These are phyloP conservation scores for Dasypolia templi DNA, from an alignment of 2,888 invertebrate species.

Conservation along the genomic window DNA sequence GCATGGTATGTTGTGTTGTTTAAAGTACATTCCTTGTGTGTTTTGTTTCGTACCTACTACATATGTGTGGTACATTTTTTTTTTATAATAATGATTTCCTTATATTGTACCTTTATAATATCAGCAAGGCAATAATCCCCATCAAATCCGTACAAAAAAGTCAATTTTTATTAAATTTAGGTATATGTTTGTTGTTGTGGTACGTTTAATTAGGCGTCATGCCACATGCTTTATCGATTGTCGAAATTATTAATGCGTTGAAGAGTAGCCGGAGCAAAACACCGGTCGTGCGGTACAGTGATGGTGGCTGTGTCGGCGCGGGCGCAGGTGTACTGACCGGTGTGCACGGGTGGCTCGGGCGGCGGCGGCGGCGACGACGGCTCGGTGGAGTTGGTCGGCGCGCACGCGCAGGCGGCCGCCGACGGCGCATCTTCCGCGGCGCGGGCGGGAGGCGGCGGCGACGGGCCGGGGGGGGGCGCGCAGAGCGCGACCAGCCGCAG, in stretches of 20 bases:
- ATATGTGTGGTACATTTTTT: neutral
- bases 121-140: neutral
- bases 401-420: constrained; percentile 86
- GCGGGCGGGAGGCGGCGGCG: constrained; percentile 85
- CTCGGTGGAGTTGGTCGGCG: constrained; percentile 84
- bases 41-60: constrained; percentile 4
- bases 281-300: constrained; percentile 17
- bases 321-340: constrained; percentile 81
- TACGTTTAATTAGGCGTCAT: constrained; percentile 31
- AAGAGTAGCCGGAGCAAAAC: constrained; percentile 25
- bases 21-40: constrained; percentile 29
- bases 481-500: constrained; percentile 89
- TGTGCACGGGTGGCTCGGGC: constrained; percentile 79
- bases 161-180: neutral
- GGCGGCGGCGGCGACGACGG: constrained; percentile 78
- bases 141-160: neutral
- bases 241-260: constrained; percentile 27
- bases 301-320: constrained; percentile 41
- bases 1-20: constrained; percentile 33
- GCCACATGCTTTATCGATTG: constrained; percentile 43
- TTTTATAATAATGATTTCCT: too few species aligned
- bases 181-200: constrained; percentile 55
- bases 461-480: constrained; percentile 88
- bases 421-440: constrained; percentile 86
- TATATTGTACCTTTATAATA: neutral